phyloP scores from a whole-genome alignment of 2,113 vertebrate species.

The chimpanzee (Pan troglodytes) region DNA sequence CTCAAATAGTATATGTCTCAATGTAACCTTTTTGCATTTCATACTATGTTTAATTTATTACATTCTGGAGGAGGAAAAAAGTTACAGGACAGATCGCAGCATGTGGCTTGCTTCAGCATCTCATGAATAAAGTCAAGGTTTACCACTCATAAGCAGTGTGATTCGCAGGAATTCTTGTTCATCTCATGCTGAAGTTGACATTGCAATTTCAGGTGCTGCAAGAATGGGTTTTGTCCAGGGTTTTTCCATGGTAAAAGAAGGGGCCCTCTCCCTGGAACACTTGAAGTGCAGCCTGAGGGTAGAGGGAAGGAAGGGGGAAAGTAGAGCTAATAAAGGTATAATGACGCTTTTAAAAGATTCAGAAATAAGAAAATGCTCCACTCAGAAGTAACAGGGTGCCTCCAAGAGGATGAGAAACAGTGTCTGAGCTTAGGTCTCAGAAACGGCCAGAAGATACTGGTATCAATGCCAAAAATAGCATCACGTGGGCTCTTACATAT shows the following conservation, averaged over 20 bases:
- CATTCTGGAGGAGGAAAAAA: conserved; percentile 68
- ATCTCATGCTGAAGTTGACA: not conserved
- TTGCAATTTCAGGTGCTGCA: not conserved
- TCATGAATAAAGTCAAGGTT: conserved; percentile 59
- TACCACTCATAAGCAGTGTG: not conserved
- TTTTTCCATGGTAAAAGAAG: not conserved
- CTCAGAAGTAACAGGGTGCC: not conserved
- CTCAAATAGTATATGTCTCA: conserved; percentile 90
- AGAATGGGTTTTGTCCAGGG: not conserved
- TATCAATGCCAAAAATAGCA: too few relatives aligned
- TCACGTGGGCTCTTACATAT: not conserved
- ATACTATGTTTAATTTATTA: conserved; percentile 89
- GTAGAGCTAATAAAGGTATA: not conserved
- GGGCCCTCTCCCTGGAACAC: not conserved
- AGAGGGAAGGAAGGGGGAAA: not conserved
- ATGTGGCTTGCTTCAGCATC: conserved; percentile 57
- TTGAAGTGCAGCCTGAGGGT: fast-evolving
- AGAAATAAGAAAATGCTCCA: not conserved
- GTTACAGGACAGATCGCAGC: conserved; percentile 69
- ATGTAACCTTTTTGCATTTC: conserved; percentile 89
- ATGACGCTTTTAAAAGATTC: not conserved
- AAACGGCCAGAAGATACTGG: not conserved
- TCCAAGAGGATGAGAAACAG: not conserved
- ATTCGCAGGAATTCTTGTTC: not conserved
- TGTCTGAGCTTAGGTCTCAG: not conserved